phyloP scores from a whole-genome alignment of 2,888 invertebrate species.

The Mamestra brassicae region DNA sequence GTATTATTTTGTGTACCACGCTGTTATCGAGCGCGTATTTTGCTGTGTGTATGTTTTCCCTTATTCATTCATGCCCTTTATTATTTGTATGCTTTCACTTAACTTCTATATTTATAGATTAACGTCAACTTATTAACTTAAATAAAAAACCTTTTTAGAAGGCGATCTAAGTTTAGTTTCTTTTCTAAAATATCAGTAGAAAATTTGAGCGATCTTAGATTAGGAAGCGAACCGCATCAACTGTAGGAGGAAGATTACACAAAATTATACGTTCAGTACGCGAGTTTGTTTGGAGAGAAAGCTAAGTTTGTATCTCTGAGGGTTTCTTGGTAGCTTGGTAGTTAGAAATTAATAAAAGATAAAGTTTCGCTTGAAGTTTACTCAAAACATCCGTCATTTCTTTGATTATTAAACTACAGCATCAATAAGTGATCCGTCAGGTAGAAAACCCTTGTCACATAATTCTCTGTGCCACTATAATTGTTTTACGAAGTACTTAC shows the following conservation, averaged over 20 bases:
- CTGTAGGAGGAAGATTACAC: constrained; percentile 43
- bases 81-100: neutral
- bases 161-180: constrained; percentile 37
- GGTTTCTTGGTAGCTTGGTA: neutral
- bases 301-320: constrained; percentile 1
- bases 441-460: too few species aligned
- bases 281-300: constrained; percentile 32
- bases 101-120: neutral
- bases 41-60: too few species aligned
- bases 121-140: neutral
- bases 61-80: too few species aligned
- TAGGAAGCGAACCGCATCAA: constrained; percentile 44
- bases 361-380: neutral
- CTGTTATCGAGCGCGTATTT: too few species aligned
- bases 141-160: constrained; percentile 28
- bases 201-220: constrained; percentile 49
- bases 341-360: neutral
- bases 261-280: constrained; percentile 34
- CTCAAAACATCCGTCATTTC: neutral
- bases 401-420: too few species aligned
- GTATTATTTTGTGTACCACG: too few species aligned
- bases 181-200: constrained; percentile 51
- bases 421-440: too few species aligned
- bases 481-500: too few species aligned
- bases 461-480: too few species aligned